These are phyloP conservation scores for Lucilia cuprina DNA, from an alignment of 1,140 invertebrate species.

Conservation along the genomic window DNA sequence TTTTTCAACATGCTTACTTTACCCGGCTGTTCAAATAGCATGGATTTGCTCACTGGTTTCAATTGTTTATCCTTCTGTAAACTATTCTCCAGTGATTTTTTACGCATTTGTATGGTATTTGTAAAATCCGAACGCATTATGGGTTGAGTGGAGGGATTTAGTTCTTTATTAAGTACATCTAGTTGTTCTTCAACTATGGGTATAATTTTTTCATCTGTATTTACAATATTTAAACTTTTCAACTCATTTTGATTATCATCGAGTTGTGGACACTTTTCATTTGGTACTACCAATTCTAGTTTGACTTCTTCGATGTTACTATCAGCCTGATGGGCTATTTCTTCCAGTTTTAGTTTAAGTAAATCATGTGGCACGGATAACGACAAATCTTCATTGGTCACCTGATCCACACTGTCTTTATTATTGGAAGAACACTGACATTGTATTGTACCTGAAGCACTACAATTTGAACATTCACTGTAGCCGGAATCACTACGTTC, in stretches of 20 bases:
- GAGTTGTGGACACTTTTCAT: background rate
- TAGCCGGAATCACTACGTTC: conserved; percentile 70
- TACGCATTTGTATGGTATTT: conserved; percentile 61
- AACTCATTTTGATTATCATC: conserved; percentile 11
- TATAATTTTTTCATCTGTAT: background rate
- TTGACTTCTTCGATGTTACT: conserved; percentile 25
- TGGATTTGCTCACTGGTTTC: conserved; percentile 45
- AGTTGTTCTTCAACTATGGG: background rate
- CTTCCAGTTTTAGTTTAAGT: conserved; percentile 54
- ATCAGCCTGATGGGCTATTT: conserved; percentile 50
- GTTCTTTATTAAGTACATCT: conserved; percentile 12
- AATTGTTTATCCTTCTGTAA: conserved; percentile 48
- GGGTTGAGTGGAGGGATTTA: background rate
- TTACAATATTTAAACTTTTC: background rate
- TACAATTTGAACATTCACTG: conserved; percentile 67
- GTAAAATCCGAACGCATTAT: conserved; percentile 61
- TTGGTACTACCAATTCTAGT: conserved; percentile 20
- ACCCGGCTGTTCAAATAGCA: conserved; percentile 48
- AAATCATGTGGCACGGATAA: conserved; percentile 45
- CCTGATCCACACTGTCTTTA: conserved; percentile 16
- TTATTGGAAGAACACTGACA: conserved; percentile 35
- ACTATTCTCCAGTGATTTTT: conserved; percentile 59
- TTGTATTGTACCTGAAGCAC: conserved; percentile 43
- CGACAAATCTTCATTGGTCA: conserved; percentile 42
- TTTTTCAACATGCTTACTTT: conserved; percentile 59